These are phyloP conservation scores for Mycteria americana DNA, from an alignment of 2,797 vertebrate species.

Conservation along the genomic window DNA sequence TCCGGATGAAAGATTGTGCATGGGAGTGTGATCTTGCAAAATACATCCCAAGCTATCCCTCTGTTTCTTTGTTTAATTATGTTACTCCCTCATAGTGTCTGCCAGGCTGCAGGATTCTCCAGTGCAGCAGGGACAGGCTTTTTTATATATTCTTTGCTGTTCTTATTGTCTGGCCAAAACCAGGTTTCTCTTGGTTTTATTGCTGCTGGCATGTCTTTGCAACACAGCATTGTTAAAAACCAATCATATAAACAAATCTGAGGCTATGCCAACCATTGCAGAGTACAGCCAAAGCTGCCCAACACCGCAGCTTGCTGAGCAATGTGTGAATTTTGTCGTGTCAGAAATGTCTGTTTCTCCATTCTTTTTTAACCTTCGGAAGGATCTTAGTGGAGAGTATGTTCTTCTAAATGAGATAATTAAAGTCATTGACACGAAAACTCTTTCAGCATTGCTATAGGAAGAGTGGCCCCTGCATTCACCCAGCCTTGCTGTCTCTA, in stretches of 20 bases:
- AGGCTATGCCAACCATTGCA: neutral
- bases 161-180: neutral
- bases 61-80: neutral
- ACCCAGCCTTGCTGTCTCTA: neutral
- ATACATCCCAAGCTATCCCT: neutral
- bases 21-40: neutral
- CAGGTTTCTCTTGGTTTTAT: neutral
- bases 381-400: neutral
- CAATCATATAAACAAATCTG: neutral
- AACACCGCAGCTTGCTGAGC: neutral
- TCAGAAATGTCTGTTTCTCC: neutral
- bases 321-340: neutral
- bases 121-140: neutral
- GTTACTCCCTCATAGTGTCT: neutral
- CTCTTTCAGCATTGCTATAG: neutral
- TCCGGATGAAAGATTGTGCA: neutral
- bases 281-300: neutral
- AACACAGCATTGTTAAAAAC: neutral
- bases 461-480: neutral
- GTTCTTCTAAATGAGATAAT: neutral
- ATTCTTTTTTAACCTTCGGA: neutral
- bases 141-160: neutral
- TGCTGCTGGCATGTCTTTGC: neutral
- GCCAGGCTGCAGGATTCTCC: neutral
- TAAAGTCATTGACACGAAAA: neutral